Base-by-base conservation (phyloP, 2,797 vertebrate genomes). In the Galago senegalensis region DNA sequence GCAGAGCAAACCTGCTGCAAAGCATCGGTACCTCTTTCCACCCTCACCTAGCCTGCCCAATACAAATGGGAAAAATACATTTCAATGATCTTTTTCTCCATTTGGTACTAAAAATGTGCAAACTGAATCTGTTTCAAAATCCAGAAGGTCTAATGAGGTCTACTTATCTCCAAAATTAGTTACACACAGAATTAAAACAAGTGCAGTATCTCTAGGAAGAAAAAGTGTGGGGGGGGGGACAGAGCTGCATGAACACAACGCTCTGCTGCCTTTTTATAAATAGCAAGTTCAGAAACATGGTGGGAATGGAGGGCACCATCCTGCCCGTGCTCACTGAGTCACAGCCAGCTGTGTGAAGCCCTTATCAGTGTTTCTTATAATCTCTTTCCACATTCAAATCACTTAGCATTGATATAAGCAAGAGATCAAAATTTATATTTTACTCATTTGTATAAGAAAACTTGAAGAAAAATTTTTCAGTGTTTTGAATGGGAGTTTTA, bases 401-500 rank as follows among this genome's bases (percentile, higher is more conserved):
- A 69, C 75, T 75, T 40, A 65, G 23, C 69, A 63, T 67, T 67
- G 0, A 46, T 77, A 72, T 61, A 80, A 95, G 77, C 77, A 83
- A 89, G 81, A 89, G 58, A 76, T 37, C 69, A 31, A 92, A 90
- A 83, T 69, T n/a, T 46, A 53, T 73, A 49, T 92, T 49, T 40
- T 17, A 87, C 63, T 93, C 69, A 8, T 92, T 46, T 72, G 92
- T 46, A 25, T 69, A 67, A 79, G 58, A 89, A 40, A 91, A 81
- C 14, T 2, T 77, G 43, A 75, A 67, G 77, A 60, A 34, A 89
- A 58, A 25, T 53, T 37, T 90, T 53, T 87, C 53, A 63, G 4
- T 80, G 29, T 84, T 67, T 80, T 82, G 61, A 82, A 49, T 69
- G 27, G 31, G 37, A 34, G 23, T 23, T 88, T 56, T 75, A 49